Evolutionary conservation across 2,797 vertebrate species (phyloP), one percentile per base, ranked within the genome.

Genomic region (Nothura maculosa): DNA sequence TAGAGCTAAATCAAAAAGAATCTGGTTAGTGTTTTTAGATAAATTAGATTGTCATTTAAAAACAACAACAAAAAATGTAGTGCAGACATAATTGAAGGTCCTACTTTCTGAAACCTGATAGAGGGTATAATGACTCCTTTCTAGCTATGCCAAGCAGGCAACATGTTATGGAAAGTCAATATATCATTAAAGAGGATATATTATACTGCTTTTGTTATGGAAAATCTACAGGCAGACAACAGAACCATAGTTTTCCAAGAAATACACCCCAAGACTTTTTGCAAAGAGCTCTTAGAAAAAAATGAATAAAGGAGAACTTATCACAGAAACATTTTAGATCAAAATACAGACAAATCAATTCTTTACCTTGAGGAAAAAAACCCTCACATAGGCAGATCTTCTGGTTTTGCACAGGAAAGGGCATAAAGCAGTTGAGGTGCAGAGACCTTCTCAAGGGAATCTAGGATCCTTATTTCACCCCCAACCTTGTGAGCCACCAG

Each of bases 11-110:
- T 94, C 60, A 96, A 93, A 91, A 94, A 78, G 68, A 97, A 97
- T 88, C 97, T 97, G 96, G 85, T 96, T 96, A 97, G 89, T 96
- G 95, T 97, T 97, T 88, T 91, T 95, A 95, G 96, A 98, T 96
- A 93, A 98, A 97, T 97, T 97, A 97, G 97, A 97, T 97, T 96
- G 95, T 98, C 94, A 98, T 97, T 84, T 94, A 95, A 96, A 98
- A 97, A 13, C 22, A 48, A 48, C 16, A 43, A 47, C 20, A 84
- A 97, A 93, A 84, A 96, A 93, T 91, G 82, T 95, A 96, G 95
- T 88, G 96, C 95, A 90, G 95, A 79, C 94, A 96, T 96, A 97
- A 97, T 96, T 97, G 94, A 98, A 97, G 96, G 96, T 97, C 96
- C 95, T 96, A 93, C 92, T 95, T 97, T 97, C 92, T 94, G 96